phyloP scores from a whole-genome alignment of 2,113 vertebrate species.

The Lynx canadensis region DNA sequence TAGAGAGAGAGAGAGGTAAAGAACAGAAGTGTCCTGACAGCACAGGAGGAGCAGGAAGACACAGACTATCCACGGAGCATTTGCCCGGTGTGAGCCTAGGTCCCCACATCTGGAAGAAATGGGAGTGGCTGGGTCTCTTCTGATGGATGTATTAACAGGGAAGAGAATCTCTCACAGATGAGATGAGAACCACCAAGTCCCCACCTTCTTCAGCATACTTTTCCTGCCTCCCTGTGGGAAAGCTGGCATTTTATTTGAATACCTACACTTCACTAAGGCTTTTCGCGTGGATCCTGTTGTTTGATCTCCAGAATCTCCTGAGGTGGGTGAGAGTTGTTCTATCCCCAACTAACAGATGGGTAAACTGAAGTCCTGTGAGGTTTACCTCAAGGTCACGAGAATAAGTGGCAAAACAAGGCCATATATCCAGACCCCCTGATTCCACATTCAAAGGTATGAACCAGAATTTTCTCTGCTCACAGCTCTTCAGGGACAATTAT shows the following conservation, averaged over 20 bases:
- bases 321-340: neutral
- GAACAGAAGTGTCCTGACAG: neutral
- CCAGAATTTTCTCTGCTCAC: neutral
- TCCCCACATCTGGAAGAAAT: neutral
- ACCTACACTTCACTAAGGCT: neutral
- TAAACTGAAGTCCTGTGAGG: neutral
- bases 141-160: neutral
- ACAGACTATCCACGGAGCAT: neutral
- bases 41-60: no score
- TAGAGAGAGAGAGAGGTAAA: neutral
- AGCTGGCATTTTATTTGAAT: neutral
- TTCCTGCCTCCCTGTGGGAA: neutral
- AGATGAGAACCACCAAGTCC: neutral
- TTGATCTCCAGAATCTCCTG: neutral
- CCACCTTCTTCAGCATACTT: neutral
- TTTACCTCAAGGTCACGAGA: neutral
- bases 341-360: neutral
- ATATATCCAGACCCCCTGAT: neutral
- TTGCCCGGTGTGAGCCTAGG: neutral
- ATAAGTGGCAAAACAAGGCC: neutral
- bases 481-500: neutral
- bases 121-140: neutral
- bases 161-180: neutral
- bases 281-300: neutral
- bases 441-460: neutral